Conservation (phyloP, 2,113 vertebrate genomes). For the Seriola dumerili region DNA sequence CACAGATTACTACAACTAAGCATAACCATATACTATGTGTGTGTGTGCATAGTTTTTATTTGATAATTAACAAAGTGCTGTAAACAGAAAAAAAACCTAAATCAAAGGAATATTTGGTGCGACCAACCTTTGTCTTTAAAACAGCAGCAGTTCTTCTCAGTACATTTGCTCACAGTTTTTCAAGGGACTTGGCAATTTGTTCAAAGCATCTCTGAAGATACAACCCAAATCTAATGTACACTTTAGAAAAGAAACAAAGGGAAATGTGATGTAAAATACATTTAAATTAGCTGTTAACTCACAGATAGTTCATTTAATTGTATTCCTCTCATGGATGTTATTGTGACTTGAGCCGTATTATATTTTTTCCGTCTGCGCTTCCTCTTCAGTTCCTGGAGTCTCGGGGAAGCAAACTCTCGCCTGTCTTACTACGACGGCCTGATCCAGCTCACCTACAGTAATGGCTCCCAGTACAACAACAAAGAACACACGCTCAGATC, state of each 20-base stretch:
- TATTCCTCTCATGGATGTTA: background rate
- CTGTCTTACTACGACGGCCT: constrained; percentile 95
- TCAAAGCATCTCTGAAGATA: no score
- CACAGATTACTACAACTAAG: no score
- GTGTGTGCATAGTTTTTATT: no score
- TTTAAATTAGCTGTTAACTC: background rate
- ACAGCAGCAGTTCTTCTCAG: no score
- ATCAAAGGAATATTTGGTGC: no score
- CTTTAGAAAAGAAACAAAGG: no score
- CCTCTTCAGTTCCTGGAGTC: constrained; percentile 85
- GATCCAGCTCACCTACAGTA: constrained; percentile 90
- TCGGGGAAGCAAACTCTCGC: constrained; percentile 87
- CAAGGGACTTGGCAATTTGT: no score
- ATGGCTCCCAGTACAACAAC: constrained; percentile 91
- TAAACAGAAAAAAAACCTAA: no score
- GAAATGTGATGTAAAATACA: no score
- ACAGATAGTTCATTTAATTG: background rate
- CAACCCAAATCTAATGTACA: no score
- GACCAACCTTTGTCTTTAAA: background rate
- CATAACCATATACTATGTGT: no score
- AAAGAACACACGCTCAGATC: constrained; percentile 85
- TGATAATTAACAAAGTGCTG: no score
- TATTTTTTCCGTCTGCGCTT: background rate
- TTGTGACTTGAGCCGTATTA: background rate
- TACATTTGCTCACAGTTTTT: background rate